Conservation (phyloP, 2,113 vertebrate genomes). For the Urocolius indicus region DNA sequence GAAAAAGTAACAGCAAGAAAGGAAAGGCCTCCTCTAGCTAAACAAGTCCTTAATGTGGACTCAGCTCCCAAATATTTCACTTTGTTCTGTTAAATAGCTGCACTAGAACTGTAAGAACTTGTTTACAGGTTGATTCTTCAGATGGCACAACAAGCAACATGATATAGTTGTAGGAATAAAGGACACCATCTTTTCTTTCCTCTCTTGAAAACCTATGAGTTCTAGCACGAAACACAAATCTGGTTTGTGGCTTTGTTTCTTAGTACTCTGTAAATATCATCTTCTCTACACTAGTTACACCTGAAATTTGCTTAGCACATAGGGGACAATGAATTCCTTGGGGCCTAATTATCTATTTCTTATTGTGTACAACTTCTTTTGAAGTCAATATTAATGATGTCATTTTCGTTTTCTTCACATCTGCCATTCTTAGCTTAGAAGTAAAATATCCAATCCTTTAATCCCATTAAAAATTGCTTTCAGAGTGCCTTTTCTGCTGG, state of each 20-base stretch:
- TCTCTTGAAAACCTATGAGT: constrained; percentile 8
- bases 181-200: not conserved
- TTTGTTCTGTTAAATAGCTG: constrained; percentile 26
- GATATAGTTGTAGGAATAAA: not conserved
- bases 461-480: constrained; percentile 48
- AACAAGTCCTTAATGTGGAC: not conserved
- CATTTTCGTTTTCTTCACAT: constrained; percentile 61
- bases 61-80: not conserved
- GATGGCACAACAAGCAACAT: constrained; percentile 23
- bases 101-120: not conserved
- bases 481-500: not conserved
- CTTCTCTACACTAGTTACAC: constrained; percentile 76
- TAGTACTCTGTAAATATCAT: constrained; percentile 10
- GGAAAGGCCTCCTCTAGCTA: not conserved
- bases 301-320: constrained; percentile 73
- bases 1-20: not conserved
- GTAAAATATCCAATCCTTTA: not conserved
- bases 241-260: not conserved
- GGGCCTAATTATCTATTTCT: constrained; percentile 32
- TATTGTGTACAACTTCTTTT: constrained; percentile 36
- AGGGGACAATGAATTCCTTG: constrained; percentile 46
- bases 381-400: constrained; percentile 66
- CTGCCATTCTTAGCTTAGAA: constrained; percentile 18
- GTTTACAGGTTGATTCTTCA: constrained; percentile 36
- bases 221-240: constrained; percentile 22